Percentiles rank a stretch among this genome's conserved stretches.
These are phyloP conservation scores for Poecilia velifera DNA, from an alignment of 2,797 vertebrate genomes.

Conservation along the genomic window DNA sequence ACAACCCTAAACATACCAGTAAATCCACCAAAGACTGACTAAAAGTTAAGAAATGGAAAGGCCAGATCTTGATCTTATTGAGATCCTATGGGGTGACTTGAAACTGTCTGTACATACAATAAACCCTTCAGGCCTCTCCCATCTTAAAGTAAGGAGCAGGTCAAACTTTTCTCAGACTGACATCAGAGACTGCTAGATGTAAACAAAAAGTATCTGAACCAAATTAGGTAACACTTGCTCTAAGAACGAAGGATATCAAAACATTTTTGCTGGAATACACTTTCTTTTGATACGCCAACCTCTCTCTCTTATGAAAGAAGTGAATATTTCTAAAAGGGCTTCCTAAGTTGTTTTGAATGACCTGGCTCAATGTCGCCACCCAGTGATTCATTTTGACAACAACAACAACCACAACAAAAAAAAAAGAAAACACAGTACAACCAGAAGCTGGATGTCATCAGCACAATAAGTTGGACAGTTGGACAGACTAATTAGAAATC, in stretches of 20 bases:
- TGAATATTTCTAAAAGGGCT: neutral
- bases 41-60: neutral
- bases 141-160: neutral
- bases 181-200: neutral
- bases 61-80: neutral
- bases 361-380: slow-evolving; percentile 50
- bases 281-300: neutral
- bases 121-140: neutral
- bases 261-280: neutral
- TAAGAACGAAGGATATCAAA: neutral
- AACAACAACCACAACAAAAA: neutral
- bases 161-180: neutral
- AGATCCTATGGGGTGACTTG: neutral
- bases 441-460: neutral
- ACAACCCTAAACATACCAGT: neutral
- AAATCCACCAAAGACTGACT: neutral
- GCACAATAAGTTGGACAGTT: slow-evolving; percentile 6
- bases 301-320: neutral
- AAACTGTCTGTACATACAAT: neutral
- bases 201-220: neutral
- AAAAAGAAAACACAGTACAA: neutral
- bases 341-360: neutral
- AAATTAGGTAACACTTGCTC: neutral
- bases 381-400: slow-evolving; percentile 26
- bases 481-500: slow-evolving; percentile 2